phyloP scores from a whole-genome alignment of 2,113 vertebrate species.

The Chloroceryle aenea region DNA sequence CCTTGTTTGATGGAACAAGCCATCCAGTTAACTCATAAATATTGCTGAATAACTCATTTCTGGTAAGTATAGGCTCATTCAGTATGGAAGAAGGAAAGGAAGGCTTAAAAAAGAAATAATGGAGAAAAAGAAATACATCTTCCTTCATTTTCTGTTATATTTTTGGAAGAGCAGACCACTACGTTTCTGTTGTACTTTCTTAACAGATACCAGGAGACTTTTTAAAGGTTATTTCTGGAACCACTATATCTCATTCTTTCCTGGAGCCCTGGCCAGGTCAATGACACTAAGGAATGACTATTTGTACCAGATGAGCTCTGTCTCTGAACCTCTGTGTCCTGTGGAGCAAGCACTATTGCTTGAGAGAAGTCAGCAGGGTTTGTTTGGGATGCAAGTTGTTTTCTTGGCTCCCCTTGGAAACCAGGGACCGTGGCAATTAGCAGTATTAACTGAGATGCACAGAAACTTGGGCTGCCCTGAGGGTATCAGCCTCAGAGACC shows the following conservation, averaged over 20 bases:
- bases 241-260: conserved; percentile 55
- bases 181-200: conserved; percentile 42
- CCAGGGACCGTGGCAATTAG: neutral
- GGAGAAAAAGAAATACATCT: neutral
- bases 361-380: neutral
- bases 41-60: neutral
- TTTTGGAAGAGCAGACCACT: neutral
- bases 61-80: neutral
- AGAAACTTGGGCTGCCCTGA: neutral
- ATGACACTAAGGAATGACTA: conserved; percentile 5
- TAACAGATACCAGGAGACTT: conserved; percentile 49
- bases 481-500: neutral
- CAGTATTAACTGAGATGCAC: conserved; percentile 15
- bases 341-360: neutral
- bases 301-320: neutral
- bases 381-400: neutral
- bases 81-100: neutral
- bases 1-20: neutral
- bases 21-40: neutral
- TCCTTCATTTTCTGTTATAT: neutral
- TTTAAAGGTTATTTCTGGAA: conserved; percentile 62
- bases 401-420: neutral
- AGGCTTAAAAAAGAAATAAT: neutral
- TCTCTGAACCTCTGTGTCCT: neutral
- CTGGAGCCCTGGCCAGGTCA: conserved; percentile 40